These are phyloP conservation scores for Nycticryphes semicollaris DNA, from an alignment of 2,113 vertebrate genomes.

Conservation along the genomic window DNA sequence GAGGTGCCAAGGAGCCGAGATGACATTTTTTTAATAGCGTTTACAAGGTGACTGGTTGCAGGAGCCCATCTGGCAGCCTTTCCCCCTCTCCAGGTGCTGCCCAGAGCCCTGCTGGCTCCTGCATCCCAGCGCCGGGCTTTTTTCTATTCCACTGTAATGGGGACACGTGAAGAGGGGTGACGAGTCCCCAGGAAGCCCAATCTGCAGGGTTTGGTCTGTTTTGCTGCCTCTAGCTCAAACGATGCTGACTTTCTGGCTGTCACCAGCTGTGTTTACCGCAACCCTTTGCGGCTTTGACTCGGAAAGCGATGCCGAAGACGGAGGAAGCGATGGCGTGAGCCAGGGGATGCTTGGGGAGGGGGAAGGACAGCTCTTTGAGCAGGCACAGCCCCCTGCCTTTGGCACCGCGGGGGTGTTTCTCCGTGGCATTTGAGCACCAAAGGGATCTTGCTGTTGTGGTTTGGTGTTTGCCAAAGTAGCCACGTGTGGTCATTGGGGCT, in stretches of 20 bases:
- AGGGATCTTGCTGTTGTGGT: background rate
- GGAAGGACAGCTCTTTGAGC: rapidly evolving
- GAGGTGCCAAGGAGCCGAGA: background rate
- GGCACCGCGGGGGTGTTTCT: background rate
- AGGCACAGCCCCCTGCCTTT: background rate
- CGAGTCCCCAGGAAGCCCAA: background rate
- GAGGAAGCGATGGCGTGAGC: background rate
- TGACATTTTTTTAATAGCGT: background rate
- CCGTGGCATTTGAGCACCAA: background rate
- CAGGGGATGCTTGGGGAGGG: no score
- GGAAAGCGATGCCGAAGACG: background rate
- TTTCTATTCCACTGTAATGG: no score
- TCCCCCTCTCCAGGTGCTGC: constrained; percentile 17
- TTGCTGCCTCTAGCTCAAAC: rapidly evolving
- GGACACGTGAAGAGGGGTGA: no score
- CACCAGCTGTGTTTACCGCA: background rate
- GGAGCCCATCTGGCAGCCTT: constrained; percentile 9
- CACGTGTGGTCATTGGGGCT: background rate
- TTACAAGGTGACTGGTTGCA: constrained; percentile 25
- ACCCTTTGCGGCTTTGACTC: background rate
- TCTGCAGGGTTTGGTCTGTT: background rate
- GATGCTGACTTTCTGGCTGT: background rate
- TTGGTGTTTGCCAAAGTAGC: background rate
- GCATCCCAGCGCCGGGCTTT: rapidly evolving
- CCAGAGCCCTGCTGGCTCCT: background rate